phyloP scores from a whole-genome alignment of 64 coral and sea anemone genomes.

The Dendronephthya gigantea region DNA sequence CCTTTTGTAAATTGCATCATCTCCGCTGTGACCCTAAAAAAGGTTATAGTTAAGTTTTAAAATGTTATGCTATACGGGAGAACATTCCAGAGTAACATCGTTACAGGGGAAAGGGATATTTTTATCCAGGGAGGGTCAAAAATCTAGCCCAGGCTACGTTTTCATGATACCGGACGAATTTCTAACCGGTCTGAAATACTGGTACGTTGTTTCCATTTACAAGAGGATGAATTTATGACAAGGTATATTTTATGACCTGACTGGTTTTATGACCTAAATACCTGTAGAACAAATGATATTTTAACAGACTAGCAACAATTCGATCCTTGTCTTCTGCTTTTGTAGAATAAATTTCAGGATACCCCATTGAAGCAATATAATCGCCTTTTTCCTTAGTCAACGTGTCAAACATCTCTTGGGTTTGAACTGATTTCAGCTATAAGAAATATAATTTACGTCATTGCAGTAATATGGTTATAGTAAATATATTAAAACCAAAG shows the following conservation, averaged over 20 bases:
- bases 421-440: background rate
- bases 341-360: background rate
- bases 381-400: background rate
- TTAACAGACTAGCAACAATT: slow-evolving; percentile 1
- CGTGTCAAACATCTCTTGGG: background rate
- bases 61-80: background rate
- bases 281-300: background rate
- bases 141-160: too few species aligned
- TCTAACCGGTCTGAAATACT: too few species aligned
- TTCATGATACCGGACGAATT: too few species aligned
- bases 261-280: background rate
- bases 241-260: too few species aligned
- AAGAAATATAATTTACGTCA: background rate
- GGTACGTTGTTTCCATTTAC: too few species aligned
- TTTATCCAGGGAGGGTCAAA: too few species aligned
- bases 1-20: background rate
- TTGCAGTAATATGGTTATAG: too few species aligned
- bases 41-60: background rate
- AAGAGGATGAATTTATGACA: too few species aligned
- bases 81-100: too few species aligned
- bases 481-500: background rate
- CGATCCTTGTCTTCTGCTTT: background rate
- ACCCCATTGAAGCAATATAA: background rate
- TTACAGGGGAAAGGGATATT: too few species aligned
- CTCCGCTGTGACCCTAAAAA: background rate